phyloP scores from a whole-genome alignment of 2,797 vertebrate species.

The Miichthys miiuy region DNA sequence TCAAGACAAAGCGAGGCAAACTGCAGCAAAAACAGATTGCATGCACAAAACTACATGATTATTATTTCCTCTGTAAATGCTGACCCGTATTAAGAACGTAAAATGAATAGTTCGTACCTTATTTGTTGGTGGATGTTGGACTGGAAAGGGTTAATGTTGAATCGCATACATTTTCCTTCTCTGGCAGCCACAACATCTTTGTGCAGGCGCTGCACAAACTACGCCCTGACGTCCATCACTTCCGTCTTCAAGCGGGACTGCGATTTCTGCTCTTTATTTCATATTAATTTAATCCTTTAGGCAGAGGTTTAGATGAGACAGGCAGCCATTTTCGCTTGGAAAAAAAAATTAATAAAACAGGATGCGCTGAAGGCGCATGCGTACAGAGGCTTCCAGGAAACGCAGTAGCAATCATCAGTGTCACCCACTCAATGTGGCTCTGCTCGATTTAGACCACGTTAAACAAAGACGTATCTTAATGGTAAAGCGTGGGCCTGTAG shows the following conservation, averaged over 20 bases:
- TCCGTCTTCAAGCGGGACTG: conserved; percentile 12
- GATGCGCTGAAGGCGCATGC: conserved; percentile 79
- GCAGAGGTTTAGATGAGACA: conserved; percentile 80
- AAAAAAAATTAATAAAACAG: conserved; percentile 79
- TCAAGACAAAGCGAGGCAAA: conserved; percentile 22
- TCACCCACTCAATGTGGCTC: conserved; percentile 18
- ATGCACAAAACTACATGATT: background rate
- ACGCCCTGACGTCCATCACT: conserved; percentile 23
- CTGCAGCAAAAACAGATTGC: background rate
- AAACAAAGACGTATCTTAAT: conserved; percentile 5
- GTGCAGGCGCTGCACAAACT: conserved; percentile 49
- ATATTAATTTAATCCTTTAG: conserved; percentile 63
- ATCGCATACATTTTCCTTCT: conserved; percentile 78
- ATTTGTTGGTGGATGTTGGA: conserved; percentile 79
- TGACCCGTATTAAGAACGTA: background rate
- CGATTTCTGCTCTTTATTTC: conserved; percentile 44
- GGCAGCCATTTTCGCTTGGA: conserved; percentile 87
- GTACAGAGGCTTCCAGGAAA: conserved; percentile 67
- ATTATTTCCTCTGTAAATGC: background rate
- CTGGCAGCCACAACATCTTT: conserved; percentile 74
- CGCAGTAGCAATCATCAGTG: conserved; percentile 21
- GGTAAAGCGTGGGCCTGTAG: too few species aligned
- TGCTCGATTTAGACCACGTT: background rate
- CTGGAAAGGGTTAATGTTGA: conserved; percentile 81
- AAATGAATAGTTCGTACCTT: conserved; percentile 79